These are phyloP conservation scores for Coleophora flavipennella DNA, from an alignment of 2,888 invertebrate species.

Conservation along the genomic window DNA sequence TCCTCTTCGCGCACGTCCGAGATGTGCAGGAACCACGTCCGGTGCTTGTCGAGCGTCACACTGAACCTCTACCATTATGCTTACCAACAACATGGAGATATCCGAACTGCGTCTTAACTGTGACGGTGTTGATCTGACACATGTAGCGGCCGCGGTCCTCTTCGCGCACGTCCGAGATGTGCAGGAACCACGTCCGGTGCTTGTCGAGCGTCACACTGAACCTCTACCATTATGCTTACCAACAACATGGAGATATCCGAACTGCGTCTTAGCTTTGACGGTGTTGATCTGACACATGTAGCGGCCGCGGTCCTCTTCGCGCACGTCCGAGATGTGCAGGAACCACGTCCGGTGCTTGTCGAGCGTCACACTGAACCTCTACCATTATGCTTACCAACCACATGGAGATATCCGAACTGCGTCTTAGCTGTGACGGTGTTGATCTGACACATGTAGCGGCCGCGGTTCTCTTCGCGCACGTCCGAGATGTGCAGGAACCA, in stretches of 20 bases:
- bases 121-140: constrained; percentile 95
- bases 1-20: constrained; percentile 93
- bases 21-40: constrained; percentile 95
- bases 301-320: constrained; percentile 91
- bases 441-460: constrained; percentile 95
- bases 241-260: constrained; percentile 92
- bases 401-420: constrained; percentile 92
- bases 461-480: constrained; percentile 92
- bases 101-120: constrained; percentile 93
- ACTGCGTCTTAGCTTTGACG: constrained; percentile 92
- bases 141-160: constrained; percentile 94
- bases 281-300: constrained; percentile 97
- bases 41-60: constrained; percentile 90
- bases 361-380: constrained; percentile 74
- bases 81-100: constrained; percentile 94
- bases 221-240: constrained; percentile 72
- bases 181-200: constrained; percentile 93
- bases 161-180: constrained; percentile 92
- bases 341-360: constrained; percentile 95
- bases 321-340: constrained; percentile 92
- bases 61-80: constrained; percentile 22
- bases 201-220: constrained; percentile 84
- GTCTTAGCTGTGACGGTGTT: constrained; percentile 94
- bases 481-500: constrained; percentile 95
- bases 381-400: constrained; percentile 81